Base-by-base conservation (phyloP, 2,888 invertebrate genomes). In the Asteroscopus sphinx region DNA sequence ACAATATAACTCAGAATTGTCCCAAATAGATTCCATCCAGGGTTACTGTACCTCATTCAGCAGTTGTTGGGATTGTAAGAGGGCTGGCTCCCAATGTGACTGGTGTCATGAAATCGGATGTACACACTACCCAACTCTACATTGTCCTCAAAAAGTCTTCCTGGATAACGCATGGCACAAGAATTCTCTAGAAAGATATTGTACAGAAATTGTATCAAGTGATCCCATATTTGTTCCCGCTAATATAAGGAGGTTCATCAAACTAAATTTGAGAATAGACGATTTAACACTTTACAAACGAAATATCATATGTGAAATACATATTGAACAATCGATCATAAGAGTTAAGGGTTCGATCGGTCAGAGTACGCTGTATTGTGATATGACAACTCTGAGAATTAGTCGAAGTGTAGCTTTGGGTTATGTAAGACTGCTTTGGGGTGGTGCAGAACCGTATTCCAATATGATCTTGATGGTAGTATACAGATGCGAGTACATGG, bases 81-180 rank as follows among this genome's bases (percentile, higher is more conserved):
- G 48, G 6, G 53, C 73, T 4, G 69, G 68, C 0, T 17, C 46
- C 1, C 59, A 73, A 1, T 80, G 80, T 36, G 81, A 80, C 32
- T 82, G 80, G 81, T 82, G 80, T 33, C 69, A 75, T n/a, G 73
- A 80, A 7, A 25, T 69, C 1, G 80, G 82, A n/a, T 83, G 80
- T 32, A 83, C 83, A 0, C 68, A 72, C 28, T 72, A 71, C 3
- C 73, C 81, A 11, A 66, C 44, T 37, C 36, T 73, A 3, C 73
- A 79, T 26, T 82, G 81, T 26, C 79, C 81, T 0, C 77, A 73
- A 58, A 83, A 81, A 62, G 25, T 68, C 4, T 69, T 54, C 11
- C 60, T 79, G 0, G 75, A 81, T 39, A 73, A 56, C 0, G 40
- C 57, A 0, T 64, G 56, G 30, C 40, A 46, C n/a, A 67, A 42